Percentiles rank a stretch among this genome's conserved stretches.
Conservation (phyloP, 2,797 vertebrate genomes). For the Danio kyathit region DNA sequence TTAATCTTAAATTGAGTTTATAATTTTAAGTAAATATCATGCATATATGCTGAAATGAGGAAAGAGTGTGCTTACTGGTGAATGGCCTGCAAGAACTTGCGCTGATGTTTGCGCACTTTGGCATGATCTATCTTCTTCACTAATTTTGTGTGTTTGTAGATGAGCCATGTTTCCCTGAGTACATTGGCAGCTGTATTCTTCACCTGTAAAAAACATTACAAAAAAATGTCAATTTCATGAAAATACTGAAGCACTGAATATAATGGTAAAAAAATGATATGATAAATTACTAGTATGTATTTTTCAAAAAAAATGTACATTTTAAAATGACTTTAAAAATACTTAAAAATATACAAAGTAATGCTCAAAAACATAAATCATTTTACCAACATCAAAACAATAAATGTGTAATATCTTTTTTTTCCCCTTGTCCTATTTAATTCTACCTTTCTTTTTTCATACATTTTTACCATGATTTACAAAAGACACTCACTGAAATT, state of each 20-base stretch:
- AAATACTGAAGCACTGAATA: neutral
- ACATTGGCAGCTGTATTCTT: conserved; percentile 97
- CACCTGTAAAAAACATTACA: conserved; percentile 75
- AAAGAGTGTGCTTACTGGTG: conserved; percentile 90
- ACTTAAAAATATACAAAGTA: no score
- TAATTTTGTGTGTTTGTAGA: conserved; percentile 97
- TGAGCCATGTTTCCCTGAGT: conserved; percentile 97
- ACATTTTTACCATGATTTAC: no score
- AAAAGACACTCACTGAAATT: no score
- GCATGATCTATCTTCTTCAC: conserved; percentile 94
- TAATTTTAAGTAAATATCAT: neutral
- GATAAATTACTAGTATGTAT: neutral
- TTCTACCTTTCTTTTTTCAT: no score
- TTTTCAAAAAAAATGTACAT: neutral
- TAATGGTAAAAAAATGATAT: neutral
- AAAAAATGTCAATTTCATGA: neutral
- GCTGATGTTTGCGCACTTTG: conserved; percentile 98
- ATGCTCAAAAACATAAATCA: no score
- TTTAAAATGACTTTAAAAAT: neutral
- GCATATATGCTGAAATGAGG: neutral
- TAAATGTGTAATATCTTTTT: no score
- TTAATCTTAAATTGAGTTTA: neutral
- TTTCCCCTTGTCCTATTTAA: no score
- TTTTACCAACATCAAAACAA: no score
- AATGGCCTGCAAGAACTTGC: conserved; percentile 99